phyloP scores from a whole-genome alignment of 2,888 invertebrate species.

The Scotopteryx bipunctaria region DNA sequence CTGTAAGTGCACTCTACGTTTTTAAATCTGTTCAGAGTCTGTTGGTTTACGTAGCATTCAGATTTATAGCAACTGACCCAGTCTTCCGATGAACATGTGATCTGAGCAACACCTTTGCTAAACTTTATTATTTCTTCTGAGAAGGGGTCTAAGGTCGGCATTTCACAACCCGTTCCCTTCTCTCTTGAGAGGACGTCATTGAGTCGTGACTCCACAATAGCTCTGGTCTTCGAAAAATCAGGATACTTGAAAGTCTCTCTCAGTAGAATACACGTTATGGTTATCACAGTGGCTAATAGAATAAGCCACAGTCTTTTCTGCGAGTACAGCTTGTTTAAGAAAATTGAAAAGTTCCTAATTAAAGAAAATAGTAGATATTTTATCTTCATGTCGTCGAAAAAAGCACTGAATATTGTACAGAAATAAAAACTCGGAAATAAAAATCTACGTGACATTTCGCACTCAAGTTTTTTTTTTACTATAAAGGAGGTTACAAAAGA shows the following conservation, averaged over 20 bases:
- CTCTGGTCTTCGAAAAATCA: constrained; percentile 1
- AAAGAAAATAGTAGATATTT: background rate
- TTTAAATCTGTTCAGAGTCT: constrained; percentile 5
- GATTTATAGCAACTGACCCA: constrained; percentile 11
- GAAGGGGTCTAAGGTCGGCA: constrained; percentile 3
- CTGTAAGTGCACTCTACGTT: constrained; percentile 43
- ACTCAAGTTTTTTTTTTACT: too few relatives aligned
- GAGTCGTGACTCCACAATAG: constrained; percentile 1
- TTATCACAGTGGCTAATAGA: background rate
- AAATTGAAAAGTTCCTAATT: background rate
- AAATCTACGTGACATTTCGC: too few relatives aligned
- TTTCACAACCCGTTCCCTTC: constrained; percentile 8
- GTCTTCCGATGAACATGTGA: background rate
- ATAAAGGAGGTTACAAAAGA: too few relatives aligned
- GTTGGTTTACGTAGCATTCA: constrained; percentile 1
- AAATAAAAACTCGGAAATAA: too few relatives aligned
- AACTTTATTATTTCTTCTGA: constrained; percentile 5
- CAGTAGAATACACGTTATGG: background rate
- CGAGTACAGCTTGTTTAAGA: background rate
- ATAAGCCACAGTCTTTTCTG: constrained; percentile 1
- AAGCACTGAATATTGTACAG: too few relatives aligned
- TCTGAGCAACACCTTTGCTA: background rate
- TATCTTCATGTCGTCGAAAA: background rate
- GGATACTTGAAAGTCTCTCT: background rate
- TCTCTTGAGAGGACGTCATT: constrained; percentile 2